Evolutionary conservation across 2,797 vertebrate genomes (phyloP).

Genomic region (Periparus ater): DNA sequence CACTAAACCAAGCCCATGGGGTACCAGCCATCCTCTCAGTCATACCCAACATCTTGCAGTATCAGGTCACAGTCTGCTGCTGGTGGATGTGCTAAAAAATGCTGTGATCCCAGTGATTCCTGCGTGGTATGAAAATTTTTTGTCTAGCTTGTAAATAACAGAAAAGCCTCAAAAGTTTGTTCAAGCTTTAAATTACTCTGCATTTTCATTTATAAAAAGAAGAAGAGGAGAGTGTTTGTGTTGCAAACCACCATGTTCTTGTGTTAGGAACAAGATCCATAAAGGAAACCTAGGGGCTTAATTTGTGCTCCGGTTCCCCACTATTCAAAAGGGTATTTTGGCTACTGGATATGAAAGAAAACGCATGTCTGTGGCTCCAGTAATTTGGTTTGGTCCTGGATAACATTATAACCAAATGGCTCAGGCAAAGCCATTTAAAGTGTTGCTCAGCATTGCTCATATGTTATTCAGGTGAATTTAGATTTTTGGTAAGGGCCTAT

Average conservation of each 20-base stretch:
- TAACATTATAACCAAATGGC: not conserved
- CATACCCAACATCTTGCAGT: not conserved
- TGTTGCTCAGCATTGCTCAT: not conserved
- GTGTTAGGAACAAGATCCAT: not conserved
- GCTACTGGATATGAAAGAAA: not conserved
- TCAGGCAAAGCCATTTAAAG: not conserved
- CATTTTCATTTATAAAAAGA: not conserved
- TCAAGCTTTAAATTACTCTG: not conserved
- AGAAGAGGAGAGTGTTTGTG: not conserved
- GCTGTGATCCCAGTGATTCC: not conserved
- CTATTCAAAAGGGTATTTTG: not conserved
- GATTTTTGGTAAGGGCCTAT: not conserved
- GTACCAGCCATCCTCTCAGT: not conserved
- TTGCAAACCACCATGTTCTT: not conserved
- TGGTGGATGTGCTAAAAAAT: not conserved
- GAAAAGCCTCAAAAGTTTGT: not conserved
- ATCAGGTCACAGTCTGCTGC: not conserved
- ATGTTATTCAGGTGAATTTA: not conserved
- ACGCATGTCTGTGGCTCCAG: not conserved
- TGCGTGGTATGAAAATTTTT: accelerated
- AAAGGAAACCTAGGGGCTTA: not conserved
- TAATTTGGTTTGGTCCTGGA: not conserved
- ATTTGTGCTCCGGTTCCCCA: not conserved
- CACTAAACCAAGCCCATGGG: not conserved
- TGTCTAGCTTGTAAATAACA: not conserved